These are phyloP conservation scores for Sapayoa aenigma DNA, from an alignment of 2,113 vertebrate species.

Conservation along the genomic window DNA sequence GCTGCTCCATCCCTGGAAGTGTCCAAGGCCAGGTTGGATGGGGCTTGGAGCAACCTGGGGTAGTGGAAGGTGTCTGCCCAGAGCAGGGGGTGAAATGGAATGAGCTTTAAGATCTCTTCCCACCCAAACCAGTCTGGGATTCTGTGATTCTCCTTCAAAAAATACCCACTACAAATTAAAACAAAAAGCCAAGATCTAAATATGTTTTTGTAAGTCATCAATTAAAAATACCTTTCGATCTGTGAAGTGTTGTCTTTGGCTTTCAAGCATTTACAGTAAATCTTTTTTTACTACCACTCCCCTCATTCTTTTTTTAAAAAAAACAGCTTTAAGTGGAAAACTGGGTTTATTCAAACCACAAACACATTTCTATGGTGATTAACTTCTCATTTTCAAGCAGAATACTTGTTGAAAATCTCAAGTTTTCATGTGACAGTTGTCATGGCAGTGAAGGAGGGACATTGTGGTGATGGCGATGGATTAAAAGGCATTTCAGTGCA, in stretches of 20 bases:
- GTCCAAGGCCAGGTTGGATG: neutral
- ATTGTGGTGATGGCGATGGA: accelerated
- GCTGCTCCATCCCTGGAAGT: neutral
- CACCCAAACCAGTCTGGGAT: neutral
- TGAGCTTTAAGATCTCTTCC: neutral
- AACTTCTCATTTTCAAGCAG: neutral
- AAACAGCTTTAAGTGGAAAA: neutral
- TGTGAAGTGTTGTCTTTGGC: neutral
- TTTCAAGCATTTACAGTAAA: neutral
- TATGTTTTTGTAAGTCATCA: neutral
- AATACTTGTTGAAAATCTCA: neutral
- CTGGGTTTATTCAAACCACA: neutral
- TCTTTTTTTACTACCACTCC: neutral
- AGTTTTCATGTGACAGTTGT: neutral
- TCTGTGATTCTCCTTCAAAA: neutral
- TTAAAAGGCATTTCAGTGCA: neutral
- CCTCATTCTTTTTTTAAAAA: neutral
- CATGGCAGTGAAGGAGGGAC: neutral
- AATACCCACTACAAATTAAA: neutral
- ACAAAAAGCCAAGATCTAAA: neutral
- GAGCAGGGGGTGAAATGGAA: neutral
- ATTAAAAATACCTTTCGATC: neutral
- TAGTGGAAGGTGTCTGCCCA: neutral
- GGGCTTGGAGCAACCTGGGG: neutral
- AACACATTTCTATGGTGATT: neutral